These are phyloP conservation scores for Chaitophorus viminalis DNA, from an alignment of 2,888 invertebrate genomes.

Conservation along the genomic window DNA sequence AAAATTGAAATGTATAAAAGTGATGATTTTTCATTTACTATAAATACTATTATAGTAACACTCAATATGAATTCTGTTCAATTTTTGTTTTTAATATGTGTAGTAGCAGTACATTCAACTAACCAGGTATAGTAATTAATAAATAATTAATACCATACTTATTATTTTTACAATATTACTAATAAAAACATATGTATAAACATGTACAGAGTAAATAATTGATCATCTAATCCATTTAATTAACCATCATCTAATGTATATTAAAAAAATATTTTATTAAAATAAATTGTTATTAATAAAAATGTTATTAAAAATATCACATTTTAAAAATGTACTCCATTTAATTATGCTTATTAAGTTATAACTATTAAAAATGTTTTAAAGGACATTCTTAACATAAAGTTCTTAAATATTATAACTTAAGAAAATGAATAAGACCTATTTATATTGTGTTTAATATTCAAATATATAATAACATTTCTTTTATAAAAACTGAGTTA, in stretches of 20 bases:
- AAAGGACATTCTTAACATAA: too few species aligned
- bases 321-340: too few species aligned
- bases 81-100: conserved; percentile 22
- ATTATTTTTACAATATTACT: background rate
- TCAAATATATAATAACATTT: too few species aligned
- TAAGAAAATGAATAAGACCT: too few species aligned
- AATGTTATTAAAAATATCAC: too few species aligned
- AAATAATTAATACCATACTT: conserved; percentile 25
- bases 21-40: background rate
- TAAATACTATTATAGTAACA: background rate
- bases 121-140: conserved; percentile 29
- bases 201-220: background rate
- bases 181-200: background rate
- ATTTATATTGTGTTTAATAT: too few species aligned
- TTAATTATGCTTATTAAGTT: too few species aligned
- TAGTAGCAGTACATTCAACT: conserved; percentile 1
- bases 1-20: conserved; percentile 5
- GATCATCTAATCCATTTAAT: too few species aligned
- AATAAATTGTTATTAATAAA: background rate
- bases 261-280: background rate
- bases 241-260: too few species aligned
- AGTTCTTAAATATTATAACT: too few species aligned
- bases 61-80: background rate
- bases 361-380: too few species aligned
- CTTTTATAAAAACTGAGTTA: too few species aligned